Evolutionary conservation across 2,113 vertebrate genomes (phyloP).

Genomic region (Melanerpes aurifrons): DNA sequence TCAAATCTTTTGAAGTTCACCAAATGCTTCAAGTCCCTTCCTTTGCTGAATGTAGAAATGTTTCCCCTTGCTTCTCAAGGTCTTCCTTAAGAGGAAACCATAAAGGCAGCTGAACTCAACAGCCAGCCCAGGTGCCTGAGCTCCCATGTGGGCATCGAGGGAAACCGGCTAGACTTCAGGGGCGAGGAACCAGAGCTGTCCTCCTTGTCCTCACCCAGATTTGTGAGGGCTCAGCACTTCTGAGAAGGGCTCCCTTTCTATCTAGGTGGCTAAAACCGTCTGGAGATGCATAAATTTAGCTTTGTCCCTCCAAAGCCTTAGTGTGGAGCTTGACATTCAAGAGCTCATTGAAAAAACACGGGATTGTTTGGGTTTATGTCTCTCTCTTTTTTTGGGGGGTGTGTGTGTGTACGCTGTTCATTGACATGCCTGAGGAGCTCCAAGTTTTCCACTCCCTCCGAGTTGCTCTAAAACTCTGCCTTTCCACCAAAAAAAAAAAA

Average conservation of each 20-base stretch:
- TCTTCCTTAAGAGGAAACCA: background rate
- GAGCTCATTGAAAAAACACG: slow-evolving; percentile 26
- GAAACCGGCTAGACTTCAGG: background rate
- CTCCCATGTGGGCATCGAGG: accelerated
- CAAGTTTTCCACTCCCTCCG: background rate
- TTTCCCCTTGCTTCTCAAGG: background rate
- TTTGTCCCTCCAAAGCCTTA: background rate
- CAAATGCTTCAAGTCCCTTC: background rate
- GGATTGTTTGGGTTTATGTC: background rate
- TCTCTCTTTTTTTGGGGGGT: too few relatives aligned
- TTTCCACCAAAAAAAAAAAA: slow-evolving; percentile 40
- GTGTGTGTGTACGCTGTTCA: background rate
- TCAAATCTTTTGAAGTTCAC: background rate
- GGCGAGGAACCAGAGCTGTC: background rate
- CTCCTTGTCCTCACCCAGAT: background rate
- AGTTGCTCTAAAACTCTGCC: background rate
- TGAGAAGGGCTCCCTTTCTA: background rate
- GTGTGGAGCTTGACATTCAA: background rate
- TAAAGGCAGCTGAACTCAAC: background rate
- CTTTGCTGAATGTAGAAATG: background rate
- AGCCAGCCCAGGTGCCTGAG: background rate
- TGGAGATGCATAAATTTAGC: background rate
- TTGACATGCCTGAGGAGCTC: slow-evolving; percentile 9
- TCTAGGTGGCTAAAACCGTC: background rate
- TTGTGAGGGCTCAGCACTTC: background rate